Base-by-base conservation (phyloP, 2,113 vertebrate species). In the Stigmatopora argus region DNA sequence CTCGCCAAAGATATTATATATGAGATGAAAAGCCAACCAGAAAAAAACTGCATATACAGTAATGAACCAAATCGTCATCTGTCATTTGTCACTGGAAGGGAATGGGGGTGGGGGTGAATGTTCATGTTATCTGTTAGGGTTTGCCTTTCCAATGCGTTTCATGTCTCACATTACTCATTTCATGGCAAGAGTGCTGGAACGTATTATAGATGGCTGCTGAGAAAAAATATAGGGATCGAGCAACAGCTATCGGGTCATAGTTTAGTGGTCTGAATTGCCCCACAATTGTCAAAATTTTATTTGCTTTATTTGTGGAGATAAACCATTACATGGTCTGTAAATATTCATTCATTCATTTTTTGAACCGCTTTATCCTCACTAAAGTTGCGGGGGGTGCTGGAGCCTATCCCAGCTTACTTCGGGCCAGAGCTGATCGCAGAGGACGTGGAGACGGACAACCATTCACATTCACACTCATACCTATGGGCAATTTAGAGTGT, bases 81-180 rank as follows among this genome's bases (percentile, higher is more conserved):
- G 78, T 87, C 78, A 78, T 85, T 56, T 62, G 66, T 59, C 68
- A 72, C 65, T 53, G 77, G 68, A 70, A 51, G 51, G 65, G 59
- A 72, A 65, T 41, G 72, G 64, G 73, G 55, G 64, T n/a, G 44
- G n/a, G 47, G 62, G 10, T 34, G 23, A 53, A 60, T 66, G 78
- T 72, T 83, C 86, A 78, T 85, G 83, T 85, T 89, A 89, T 90
- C 86, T 87, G 85, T 82, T 80, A 82, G 75, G 79, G 73, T 83
- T 79, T 84, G 79, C 79, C 82, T 84, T 83, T 86, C 86, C 82
- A 77, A 65, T 75, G 79, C 82, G 83, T 87, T 86, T 87, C 65
- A 57, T 85, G 81, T 59, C 82, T 79, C 80, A 82, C 78, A 79
- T 86, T 70, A 73, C 78, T 86, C 75, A 83, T 90, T 88, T 89